phyloP scores from a whole-genome alignment of 2,113 vertebrate species.

The Ophthalmolycus amberensis region DNA sequence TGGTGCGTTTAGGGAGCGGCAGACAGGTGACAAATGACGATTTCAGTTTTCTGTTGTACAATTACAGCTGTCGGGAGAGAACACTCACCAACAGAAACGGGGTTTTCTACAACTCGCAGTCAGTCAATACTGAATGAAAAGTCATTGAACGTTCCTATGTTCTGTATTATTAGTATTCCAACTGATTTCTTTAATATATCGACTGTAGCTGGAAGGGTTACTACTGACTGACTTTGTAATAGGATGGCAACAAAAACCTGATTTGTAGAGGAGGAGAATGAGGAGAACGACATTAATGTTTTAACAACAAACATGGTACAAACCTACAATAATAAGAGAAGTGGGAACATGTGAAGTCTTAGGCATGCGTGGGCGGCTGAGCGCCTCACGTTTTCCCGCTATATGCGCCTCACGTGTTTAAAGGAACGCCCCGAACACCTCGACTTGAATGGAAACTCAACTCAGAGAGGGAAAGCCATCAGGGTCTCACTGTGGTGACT shows the following conservation, averaged over 20 bases:
- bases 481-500: too few species aligned
- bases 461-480: too few species aligned
- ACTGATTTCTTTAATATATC: not conserved
- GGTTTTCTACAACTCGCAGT: not conserved
- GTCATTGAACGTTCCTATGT: not conserved
- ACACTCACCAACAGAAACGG: not conserved
- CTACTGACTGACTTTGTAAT: not conserved
- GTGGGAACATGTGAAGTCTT: too few species aligned
- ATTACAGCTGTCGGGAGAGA: not conserved
- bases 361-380: too few species aligned
- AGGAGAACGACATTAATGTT: too few species aligned
- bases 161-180: not conserved
- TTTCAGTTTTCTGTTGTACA: not conserved
- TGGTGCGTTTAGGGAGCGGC: slow-evolving; percentile 15
- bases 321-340: too few species aligned
- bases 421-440: too few species aligned
- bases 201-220: not conserved
- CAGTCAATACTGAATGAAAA: not conserved
- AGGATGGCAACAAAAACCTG: not conserved
- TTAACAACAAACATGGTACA: too few species aligned
- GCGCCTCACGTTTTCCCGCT: too few species aligned
- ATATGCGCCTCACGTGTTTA: too few species aligned
- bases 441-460: too few species aligned
- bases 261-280: not conserved
- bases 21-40: slow-evolving; percentile 1